phyloP scores from a whole-genome alignment of 2,888 invertebrate species.

The Catocala fraxini region DNA sequence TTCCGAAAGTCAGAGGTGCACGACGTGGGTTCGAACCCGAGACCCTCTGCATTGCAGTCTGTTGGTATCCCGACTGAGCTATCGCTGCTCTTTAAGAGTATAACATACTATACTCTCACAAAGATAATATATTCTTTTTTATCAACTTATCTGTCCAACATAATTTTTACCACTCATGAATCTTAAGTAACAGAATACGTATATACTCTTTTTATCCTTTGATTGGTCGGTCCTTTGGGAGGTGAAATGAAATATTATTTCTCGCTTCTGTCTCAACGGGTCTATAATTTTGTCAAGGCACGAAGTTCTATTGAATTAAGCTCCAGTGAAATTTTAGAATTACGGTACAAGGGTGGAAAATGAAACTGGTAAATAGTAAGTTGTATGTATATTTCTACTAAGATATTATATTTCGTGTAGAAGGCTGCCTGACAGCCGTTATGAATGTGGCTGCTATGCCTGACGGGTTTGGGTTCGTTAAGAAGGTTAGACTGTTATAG shows the following conservation, averaged over 20 bases:
- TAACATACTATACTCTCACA: no score
- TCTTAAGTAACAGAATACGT: not conserved
- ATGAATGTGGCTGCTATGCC: no score
- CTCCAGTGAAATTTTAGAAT: not conserved
- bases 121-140: not conserved
- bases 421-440: no score
- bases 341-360: not conserved
- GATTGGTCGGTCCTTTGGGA: conserved; percentile 15
- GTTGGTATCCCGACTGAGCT: no score
- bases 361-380: not conserved
- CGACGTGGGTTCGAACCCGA: no score
- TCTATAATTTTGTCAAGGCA: conserved; percentile 21
- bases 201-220: conserved; percentile 5
- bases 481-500: no score
- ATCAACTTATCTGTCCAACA: not conserved
- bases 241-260: conserved; percentile 21
- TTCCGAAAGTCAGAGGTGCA: no score
- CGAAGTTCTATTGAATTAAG: conserved; percentile 18
- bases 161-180: not conserved
- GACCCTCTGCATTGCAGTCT: no score
- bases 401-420: no score
- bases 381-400: no score
- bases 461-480: no score
- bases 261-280: conserved; percentile 17
- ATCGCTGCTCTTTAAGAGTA: no score